Base-by-base conservation (phyloP, 2,888 invertebrate species). In the Agrochola litura region DNA sequence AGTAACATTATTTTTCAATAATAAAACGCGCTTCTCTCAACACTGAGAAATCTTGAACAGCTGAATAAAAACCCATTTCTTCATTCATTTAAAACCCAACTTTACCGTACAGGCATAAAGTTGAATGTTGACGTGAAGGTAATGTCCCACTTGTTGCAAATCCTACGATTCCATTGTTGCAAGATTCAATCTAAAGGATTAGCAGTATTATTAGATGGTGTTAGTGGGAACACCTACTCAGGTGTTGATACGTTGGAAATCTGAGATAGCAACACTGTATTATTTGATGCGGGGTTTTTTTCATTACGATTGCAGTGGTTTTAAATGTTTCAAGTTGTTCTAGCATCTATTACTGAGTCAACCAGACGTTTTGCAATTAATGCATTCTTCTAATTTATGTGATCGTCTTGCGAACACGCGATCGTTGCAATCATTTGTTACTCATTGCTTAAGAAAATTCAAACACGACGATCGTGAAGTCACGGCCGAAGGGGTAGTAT, bases 141-240 rank as follows among this genome's bases (percentile, higher is more conserved):
- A n/a, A 58, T n/a, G 41, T 30, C 16, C 83, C 79, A 83, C 86
- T 88, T 91, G 91, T 91, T 91, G 90, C 85, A 78, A 85, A 56
- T 64, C 68, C 78, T 73, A 75, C 80, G 68, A 84, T 85, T 82
- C 79, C 73, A 81, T 90, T 86, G 83, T 86, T 79, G 80, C 83
- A 83, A 86, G 88, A 90, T 90, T 88, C 86, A 88, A 88, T 90
- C 89, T 89, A 84, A 86, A 81, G 88, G 89, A 90, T 91, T 91
- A 91, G 84, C 76, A 71, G 83, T 84, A 84, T 87, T 90, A 86
- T 89, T 86, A 83, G 83, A 81, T 82, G 79, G 76, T 65, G 63
- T 81, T 74, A 77, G 78, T 73, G 77, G 69, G 69, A 76, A 76
- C 81, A 82, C 61, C 69, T 78, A 81, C 67, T 70, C 49, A 71